These are phyloP conservation scores for Grammomys surdaster DNA, from an alignment of 2,113 vertebrate genomes.

Conservation along the genomic window DNA sequence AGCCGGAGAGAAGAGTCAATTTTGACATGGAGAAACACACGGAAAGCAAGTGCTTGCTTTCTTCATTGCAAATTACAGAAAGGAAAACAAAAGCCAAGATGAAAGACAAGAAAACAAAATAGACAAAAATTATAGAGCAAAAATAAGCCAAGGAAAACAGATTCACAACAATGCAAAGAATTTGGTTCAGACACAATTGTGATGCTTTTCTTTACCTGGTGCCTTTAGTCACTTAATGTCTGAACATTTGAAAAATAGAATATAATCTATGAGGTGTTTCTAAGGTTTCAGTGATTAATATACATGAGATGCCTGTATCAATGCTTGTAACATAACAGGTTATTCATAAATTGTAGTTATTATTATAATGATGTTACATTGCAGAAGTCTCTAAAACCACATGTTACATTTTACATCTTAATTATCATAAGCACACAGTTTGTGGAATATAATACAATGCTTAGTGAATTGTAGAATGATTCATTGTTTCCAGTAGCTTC, in stretches of 20 bases:
- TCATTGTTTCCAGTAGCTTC: background rate
- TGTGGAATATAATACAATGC: background rate
- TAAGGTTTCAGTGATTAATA: background rate
- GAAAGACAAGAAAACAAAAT: background rate
- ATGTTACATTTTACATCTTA: background rate
- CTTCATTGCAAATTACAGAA: background rate
- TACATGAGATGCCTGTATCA: background rate
- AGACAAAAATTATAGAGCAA: background rate
- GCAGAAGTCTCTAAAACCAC: background rate
- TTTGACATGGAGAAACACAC: background rate
- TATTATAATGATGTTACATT: background rate
- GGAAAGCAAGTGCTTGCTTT: background rate
- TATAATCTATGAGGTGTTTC: background rate
- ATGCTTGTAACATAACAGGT: background rate
- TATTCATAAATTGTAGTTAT: background rate
- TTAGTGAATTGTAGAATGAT: constrained; percentile 1
- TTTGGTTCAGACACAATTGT: background rate
- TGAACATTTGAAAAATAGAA: background rate
- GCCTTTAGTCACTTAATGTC: background rate
- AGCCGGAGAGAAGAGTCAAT: background rate
- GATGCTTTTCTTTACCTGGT: background rate
- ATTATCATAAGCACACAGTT: background rate
- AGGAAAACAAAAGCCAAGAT: background rate
- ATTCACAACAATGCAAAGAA: background rate
- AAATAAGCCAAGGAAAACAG: background rate